These are phyloP conservation scores for Bradypodion pumilum DNA, from an alignment of 2,797 vertebrate genomes.

Conservation along the genomic window DNA sequence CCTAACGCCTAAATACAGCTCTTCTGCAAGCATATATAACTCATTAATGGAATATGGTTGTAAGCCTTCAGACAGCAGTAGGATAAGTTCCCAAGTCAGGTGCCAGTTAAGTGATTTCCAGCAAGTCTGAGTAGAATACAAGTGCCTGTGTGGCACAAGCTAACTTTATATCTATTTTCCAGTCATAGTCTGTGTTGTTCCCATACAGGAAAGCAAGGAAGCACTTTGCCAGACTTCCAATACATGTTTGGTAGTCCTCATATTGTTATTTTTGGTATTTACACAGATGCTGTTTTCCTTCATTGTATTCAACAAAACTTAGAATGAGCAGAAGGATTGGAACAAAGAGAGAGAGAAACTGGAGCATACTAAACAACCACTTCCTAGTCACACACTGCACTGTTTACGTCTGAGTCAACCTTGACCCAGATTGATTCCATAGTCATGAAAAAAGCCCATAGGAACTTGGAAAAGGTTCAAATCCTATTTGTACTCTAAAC, in stretches of 20 bases:
- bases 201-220: constrained; percentile 66
- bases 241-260: constrained; percentile 51
- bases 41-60: neutral
- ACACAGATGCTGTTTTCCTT: constrained; percentile 54
- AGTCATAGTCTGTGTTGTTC: constrained; percentile 53
- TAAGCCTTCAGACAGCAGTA: neutral
- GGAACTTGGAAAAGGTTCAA: constrained; percentile 34
- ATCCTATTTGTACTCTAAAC: constrained; percentile 18
- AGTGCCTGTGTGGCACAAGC: constrained; percentile 3
- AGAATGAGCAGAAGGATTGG: constrained; percentile 28
- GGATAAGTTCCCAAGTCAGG: neutral
- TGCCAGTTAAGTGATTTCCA: constrained; percentile 28
- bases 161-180: constrained; percentile 56
- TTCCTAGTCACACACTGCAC: neutral
- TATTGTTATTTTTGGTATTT: constrained; percentile 53
- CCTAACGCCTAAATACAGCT: neutral
- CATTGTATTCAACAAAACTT: constrained; percentile 30
- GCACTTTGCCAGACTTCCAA: constrained; percentile 57
- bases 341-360: constrained; percentile 30
- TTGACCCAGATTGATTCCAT: constrained; percentile 48
- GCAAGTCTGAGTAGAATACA: constrained; percentile 3
- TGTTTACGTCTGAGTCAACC: constrained; percentile 36
- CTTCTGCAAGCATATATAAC: neutral
- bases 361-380: constrained; percentile 24
- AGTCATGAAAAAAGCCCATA: neutral